phyloP scores from a whole-genome alignment of 2,113 vertebrate species.

The Fregata magnificens region DNA sequence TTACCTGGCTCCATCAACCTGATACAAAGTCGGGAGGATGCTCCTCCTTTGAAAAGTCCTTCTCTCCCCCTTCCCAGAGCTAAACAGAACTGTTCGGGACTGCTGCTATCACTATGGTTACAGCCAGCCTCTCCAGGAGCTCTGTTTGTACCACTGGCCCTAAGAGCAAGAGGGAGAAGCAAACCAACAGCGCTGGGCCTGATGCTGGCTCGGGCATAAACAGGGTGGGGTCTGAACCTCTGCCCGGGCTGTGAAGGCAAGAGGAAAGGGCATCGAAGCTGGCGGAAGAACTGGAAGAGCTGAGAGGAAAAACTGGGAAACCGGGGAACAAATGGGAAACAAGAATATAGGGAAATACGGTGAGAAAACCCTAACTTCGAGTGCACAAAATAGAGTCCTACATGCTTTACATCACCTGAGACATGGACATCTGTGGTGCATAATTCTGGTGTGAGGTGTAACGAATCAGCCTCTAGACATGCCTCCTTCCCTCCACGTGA shows the following conservation, averaged over 20 bases:
- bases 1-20: not conserved
- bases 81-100: not conserved
- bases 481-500: not conserved
- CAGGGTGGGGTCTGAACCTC: not conserved
- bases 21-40: not conserved
- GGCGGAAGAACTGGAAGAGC: not conserved
- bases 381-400: fast-evolving
- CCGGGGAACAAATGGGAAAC: not conserved
- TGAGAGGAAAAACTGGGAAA: not conserved
- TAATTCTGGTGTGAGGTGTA: not conserved
- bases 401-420: not conserved
- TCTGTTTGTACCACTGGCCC: not conserved
- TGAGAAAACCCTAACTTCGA: not conserved
- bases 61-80: not conserved
- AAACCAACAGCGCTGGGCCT: not conserved
- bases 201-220: not conserved
- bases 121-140: conserved; percentile 1
- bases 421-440: not conserved
- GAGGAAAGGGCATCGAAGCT: not conserved
- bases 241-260: not conserved
- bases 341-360: not conserved
- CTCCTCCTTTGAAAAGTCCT: not conserved
- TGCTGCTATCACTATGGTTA: conserved; percentile 34
- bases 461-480: not conserved
- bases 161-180: not conserved